phyloP scores from a whole-genome alignment of 1,140 invertebrate genomes.

The Drosophila arawakana region DNA sequence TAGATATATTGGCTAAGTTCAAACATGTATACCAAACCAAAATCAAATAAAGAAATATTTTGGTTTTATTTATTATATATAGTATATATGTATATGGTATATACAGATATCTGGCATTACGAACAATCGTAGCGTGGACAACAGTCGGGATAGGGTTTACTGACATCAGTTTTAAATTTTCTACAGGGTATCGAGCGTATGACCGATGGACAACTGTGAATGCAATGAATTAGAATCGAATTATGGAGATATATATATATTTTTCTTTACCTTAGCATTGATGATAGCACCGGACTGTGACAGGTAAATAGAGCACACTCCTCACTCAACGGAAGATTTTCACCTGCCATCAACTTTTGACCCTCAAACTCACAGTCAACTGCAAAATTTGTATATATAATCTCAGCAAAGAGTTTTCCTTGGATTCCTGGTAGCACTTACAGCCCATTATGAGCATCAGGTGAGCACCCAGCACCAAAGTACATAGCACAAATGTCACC shows the following conservation, averaged over 20 bases:
- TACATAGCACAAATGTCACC: constrained; percentile 58
- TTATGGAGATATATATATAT: neutral
- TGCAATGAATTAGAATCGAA: neutral
- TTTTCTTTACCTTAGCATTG: neutral
- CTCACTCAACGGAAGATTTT: constrained; percentile 34
- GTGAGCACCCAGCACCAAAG: constrained; percentile 55
- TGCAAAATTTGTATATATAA: neutral
- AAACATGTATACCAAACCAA: constrained; percentile 77
- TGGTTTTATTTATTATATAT: constrained; percentile 57
- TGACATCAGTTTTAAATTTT: constrained; percentile 23
- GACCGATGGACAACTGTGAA: constrained; percentile 43
- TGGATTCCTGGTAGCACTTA: constrained; percentile 11
- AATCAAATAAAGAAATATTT: constrained; percentile 65
- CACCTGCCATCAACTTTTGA: constrained; percentile 32
- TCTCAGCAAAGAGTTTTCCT: too few species aligned
- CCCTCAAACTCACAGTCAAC: constrained; percentile 42
- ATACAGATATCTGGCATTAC: neutral
- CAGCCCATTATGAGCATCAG: constrained; percentile 51
- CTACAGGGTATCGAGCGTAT: constrained; percentile 39
- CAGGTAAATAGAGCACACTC: constrained; percentile 45
- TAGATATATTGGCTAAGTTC: constrained; percentile 61
- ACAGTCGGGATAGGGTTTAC: constrained; percentile 60
- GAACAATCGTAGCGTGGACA: constrained; percentile 30
- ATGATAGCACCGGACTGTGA: neutral
- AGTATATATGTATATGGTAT: neutral